Evolutionary conservation across 2,113 vertebrate species (phyloP).

Genomic region (Acrocephalus arundinaceus): DNA sequence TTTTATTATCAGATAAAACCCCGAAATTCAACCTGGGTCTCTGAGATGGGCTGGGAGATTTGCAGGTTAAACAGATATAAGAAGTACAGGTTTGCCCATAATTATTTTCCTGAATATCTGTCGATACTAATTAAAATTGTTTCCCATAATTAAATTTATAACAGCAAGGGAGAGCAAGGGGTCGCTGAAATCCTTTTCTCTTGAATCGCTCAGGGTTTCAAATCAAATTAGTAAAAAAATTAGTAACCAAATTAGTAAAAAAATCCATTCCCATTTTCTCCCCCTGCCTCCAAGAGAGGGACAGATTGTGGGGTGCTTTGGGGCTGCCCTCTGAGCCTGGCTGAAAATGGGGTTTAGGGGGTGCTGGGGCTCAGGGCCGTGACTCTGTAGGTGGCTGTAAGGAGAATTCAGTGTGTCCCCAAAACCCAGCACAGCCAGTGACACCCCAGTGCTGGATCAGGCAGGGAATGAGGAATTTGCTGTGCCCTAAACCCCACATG

Average conservation of each 20-base stretch:
- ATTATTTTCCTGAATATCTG: conserved; percentile 19
- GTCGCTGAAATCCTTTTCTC: not conserved
- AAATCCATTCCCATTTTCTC: not conserved
- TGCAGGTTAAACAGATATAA: not conserved
- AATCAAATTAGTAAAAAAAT: not conserved
- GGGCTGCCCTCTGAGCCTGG: not conserved
- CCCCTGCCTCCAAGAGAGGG: not conserved
- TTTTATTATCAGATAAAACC: not conserved
- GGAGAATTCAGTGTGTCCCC: not conserved
- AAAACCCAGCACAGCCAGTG: not conserved
- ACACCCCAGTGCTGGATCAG: not conserved
- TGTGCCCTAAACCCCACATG: not conserved
- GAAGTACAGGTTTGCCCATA: not conserved
- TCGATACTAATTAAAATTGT: conserved; percentile 51
- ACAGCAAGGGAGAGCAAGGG: not conserved
- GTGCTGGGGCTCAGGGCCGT: not conserved
- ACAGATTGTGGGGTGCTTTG: not conserved
- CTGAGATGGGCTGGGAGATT: not conserved
- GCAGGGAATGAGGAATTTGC: not conserved
- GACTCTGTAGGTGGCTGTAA: not conserved
- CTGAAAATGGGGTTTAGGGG: not conserved
- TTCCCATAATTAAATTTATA: conserved; percentile 46
- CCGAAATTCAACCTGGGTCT: not conserved
- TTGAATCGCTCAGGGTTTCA: not conserved
- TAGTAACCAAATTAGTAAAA: not conserved